Evolutionary conservation across 2,113 vertebrate species (phyloP).

Genomic region (Mormoops blainvillei): DNA sequence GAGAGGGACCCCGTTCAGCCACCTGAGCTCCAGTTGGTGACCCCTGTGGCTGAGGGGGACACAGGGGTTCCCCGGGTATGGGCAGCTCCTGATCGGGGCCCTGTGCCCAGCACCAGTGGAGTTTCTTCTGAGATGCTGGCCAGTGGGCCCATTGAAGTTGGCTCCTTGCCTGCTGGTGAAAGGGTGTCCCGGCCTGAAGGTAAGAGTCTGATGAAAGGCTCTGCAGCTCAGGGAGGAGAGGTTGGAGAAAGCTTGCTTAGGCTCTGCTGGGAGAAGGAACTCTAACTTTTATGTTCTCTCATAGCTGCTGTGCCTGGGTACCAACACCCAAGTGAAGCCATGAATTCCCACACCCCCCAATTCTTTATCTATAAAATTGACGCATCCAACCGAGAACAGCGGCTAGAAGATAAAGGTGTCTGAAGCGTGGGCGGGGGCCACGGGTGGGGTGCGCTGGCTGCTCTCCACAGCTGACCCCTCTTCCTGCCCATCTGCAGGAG

Average conservation of each 20-base stretch:
- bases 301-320: constrained; percentile 94
- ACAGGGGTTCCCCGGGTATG: constrained; percentile 65
- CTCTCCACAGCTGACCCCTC: background rate
- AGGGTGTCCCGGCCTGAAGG: constrained; percentile 93
- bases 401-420: constrained; percentile 94
- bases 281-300: background rate
- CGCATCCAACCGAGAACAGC: constrained; percentile 87
- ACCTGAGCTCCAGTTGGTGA: constrained; percentile 72
- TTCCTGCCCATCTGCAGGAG: constrained; percentile 78
- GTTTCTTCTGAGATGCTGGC: constrained; percentile 85
- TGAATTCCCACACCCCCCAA: constrained; percentile 84
- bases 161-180: constrained; percentile 87
- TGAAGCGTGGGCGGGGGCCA: background rate
- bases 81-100: constrained; percentile 75
- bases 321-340: constrained; percentile 88
- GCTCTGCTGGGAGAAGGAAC: background rate
- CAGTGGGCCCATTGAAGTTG: constrained; percentile 78
- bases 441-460: background rate
- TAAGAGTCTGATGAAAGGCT: constrained; percentile 62
- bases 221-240: background rate
- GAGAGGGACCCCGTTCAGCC: constrained; percentile 73
- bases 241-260: background rate
- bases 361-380: constrained; percentile 94
- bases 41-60: constrained; percentile 75
- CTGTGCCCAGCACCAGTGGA: constrained; percentile 84